Base-by-base conservation (phyloP, 1,140 invertebrate genomes). In the Drosophila pruinosa region DNA sequence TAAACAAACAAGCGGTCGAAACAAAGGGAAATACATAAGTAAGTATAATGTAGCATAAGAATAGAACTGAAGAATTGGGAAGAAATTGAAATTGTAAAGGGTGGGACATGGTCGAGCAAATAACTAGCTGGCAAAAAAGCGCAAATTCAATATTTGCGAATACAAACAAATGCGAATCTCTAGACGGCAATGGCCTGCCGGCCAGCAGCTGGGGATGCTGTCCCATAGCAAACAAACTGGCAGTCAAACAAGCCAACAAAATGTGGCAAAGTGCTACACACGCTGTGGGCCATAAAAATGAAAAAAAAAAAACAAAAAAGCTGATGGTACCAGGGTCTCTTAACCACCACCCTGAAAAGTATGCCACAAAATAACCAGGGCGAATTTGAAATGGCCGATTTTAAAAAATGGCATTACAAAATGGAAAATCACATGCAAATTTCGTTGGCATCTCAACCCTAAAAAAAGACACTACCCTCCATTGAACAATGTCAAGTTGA, bases 91-190 rank as follows among this genome's bases (percentile, higher is more conserved):
- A 73, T 67, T 67, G 21, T 57, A 86, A 85, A 80, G 76, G 71
- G 70, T 80, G 81, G 71, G 78, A 41, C 50, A 75, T 26, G 48
- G 26, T 2, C 19, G 2, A 12, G 36, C 21, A 63, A 70, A 59
- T 34, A 70, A 50, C 38, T 48, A 53, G 26, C 36, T 19, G 21
- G 19, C 39, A 69, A 78, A 85, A 83, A 80, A 86, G 68, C 80
- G 58, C 83, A 72, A 71, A 83, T 83, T 78, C 78, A 88, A 89
- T 89, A 88, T 88, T 86, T 86, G 83, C 65, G 28, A 53, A 78
- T 47, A 77, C 54, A 83, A 86, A 74, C 72, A 86, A 88, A 88
- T 81, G 53, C 36, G 43, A 39, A 43, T 69, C 39, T 59, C 38
- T 47, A 41, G 68, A 71, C 67, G 61, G 63, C 67, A 74, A 67